phyloP scores from a whole-genome alignment of 2,113 vertebrate species.

The Sapayoa aenigma region DNA sequence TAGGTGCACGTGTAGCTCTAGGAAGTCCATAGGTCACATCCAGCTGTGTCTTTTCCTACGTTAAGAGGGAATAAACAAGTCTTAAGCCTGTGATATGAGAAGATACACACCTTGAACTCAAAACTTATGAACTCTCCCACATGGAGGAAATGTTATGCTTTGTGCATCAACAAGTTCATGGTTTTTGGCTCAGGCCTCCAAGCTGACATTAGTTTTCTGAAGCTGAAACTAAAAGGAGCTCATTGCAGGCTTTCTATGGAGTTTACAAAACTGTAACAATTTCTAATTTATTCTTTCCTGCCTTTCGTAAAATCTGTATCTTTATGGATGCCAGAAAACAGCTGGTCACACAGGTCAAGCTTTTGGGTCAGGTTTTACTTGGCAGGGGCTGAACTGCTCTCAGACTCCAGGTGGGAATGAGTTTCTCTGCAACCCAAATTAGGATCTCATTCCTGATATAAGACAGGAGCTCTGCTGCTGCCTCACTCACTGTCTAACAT shows the following conservation, averaged over 20 bases:
- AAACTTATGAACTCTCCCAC: background rate
- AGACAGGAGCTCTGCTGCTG: background rate
- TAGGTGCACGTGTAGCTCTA: background rate
- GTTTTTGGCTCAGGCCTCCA: background rate
- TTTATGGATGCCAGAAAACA: background rate
- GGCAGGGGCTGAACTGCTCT: background rate
- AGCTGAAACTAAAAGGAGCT: slow-evolving; percentile 36
- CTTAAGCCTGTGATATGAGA: background rate
- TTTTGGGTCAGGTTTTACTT: background rate
- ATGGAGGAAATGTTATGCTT: background rate
- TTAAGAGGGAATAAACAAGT: background rate
- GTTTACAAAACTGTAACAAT: slow-evolving; percentile 8
- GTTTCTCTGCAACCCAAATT: background rate
- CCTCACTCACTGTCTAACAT: background rate
- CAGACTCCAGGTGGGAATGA: background rate
- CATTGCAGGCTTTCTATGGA: background rate
- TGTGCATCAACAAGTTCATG: slow-evolving; percentile 1
- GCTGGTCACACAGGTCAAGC: background rate
- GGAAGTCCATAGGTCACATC: background rate
- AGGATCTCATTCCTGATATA: background rate
- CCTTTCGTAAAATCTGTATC: background rate
- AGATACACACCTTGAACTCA: background rate
- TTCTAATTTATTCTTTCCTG: slow-evolving; percentile 59
- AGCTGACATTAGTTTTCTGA: background rate
- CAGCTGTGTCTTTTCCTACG: background rate